phyloP scores from a whole-genome alignment of 2,113 vertebrate genomes.

The Pollimyrus isidori region DNA sequence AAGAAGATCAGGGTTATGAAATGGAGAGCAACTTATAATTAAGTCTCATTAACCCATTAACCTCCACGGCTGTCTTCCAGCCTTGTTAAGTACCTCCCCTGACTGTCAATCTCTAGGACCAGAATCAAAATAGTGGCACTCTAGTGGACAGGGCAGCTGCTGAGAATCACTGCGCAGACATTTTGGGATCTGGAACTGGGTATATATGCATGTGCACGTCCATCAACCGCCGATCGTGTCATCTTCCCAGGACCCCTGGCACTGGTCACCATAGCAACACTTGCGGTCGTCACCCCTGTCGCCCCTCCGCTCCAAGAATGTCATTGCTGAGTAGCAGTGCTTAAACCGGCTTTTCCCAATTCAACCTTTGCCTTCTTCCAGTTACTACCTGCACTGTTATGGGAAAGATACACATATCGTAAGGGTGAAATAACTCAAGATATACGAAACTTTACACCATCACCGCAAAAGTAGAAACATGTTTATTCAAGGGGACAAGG shows the following conservation, averaged over 20 bases:
- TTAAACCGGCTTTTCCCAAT: background rate
- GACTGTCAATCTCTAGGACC: background rate
- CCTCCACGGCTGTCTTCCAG: background rate
- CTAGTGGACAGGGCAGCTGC: background rate
- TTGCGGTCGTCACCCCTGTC: background rate
- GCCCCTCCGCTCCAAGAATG: background rate
- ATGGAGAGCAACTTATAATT: background rate
- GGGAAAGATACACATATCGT: background rate
- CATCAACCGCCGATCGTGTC: background rate
- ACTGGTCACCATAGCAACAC: conserved; percentile 1
- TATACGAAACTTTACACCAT: background rate
- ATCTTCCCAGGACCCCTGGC: background rate
- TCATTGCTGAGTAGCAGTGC: background rate
- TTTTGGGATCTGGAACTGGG: background rate
- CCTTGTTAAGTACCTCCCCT: background rate
- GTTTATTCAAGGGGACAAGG: background rate
- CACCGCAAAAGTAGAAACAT: background rate
- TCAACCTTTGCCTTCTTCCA: background rate
- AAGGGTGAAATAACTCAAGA: background rate
- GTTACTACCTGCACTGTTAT: background rate
- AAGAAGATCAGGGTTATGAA: background rate
- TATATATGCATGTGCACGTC: background rate
- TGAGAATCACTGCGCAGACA: background rate
- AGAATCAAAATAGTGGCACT: background rate
- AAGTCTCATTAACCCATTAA: background rate